Evolutionary conservation across 2,797 vertebrate species (phyloP), one percentile per base, ranked within the genome.

Genomic region (Leuciscus waleckii): DNA sequence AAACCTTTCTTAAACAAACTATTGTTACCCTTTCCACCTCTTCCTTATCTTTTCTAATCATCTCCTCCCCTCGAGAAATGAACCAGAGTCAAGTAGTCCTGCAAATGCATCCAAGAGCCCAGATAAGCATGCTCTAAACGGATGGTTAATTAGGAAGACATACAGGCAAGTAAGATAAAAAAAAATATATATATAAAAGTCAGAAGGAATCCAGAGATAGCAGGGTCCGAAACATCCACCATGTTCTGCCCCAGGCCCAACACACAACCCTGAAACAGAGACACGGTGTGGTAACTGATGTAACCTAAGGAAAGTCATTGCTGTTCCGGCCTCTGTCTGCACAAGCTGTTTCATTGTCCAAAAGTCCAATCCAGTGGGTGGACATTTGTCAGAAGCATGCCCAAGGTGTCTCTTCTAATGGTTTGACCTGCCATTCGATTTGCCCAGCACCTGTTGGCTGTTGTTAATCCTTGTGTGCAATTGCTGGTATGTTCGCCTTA

Each of bases 121-220:
- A 68, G 43, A 87, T 84, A 78, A 86, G 74, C 10, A 81, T 35
- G n/a, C 58, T 65, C 77, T 85, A 85, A 90, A 88, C 77, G 67
- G 56, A 63, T 58, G 23, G 80, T 87, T 79, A 88, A 87, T 85
- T 87, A 88, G 87, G 71, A 83, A 73, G 68, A 87, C 56, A 68
- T 46, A 83, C 19, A 77, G 49, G 8, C 54, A 71, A 71, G 16
- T 63, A 39, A 41, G 14, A 83, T 75, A 29, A 65, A 65, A 29
- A 65, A 65, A 75, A 26, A 61, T 29, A 56, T 1, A 54, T 21
- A 51, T 8, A 83, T 51, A 37, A 17, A 76, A 65, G 23, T 71
- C 63, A 13, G 37, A 78, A 46, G 56, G 26, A 88, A 84, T 79
- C 76, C 71, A 63, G 29, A 58, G 29, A 61, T 43, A 71, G 69